A percentile compares a stretch with the other conserved stretches of the same genome.
Evolutionary conservation across 2,113 vertebrate genomes (phyloP).

Genomic region (Uropsilus gracilis): DNA sequence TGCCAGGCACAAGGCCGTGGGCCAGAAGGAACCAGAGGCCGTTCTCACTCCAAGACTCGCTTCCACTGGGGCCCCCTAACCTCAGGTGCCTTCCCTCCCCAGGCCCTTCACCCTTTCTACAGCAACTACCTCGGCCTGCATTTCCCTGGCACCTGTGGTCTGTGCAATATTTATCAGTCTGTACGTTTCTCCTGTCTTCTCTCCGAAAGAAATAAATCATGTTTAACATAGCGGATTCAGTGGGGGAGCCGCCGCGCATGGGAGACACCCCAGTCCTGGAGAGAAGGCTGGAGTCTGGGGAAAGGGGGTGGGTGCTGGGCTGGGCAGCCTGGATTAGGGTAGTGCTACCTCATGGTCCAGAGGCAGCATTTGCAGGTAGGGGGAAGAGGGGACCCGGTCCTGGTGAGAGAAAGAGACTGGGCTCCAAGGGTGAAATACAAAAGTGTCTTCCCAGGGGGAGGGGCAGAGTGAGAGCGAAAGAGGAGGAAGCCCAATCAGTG

Average conservation of each 20-base stretch:
- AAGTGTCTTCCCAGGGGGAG: background rate
- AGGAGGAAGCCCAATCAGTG: background rate
- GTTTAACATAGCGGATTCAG: background rate
- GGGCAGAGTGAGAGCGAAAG: background rate
- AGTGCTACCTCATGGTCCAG: background rate
- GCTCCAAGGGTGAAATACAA: background rate
- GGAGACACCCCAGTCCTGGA: no score
- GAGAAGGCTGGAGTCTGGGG: background rate
- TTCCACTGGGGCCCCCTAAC: background rate
- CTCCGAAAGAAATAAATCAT: conserved; percentile 71
- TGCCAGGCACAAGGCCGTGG: background rate
- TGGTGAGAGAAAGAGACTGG: background rate
- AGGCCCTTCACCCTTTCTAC: background rate
- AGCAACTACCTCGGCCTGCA: conserved; percentile 62
- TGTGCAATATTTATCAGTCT: conserved; percentile 59
- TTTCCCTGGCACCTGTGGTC: background rate
- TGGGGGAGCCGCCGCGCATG: background rate
- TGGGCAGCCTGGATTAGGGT: background rate
- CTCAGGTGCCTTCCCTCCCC: conserved; percentile 50
- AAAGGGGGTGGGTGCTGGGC: background rate
- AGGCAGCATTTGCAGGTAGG: background rate
- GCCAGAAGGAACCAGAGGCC: background rate
- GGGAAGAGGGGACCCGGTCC: background rate
- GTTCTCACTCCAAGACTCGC: background rate
- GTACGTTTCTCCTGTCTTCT: background rate